Percentiles rank a stretch among this genome's conserved stretches.
These are phyloP conservation scores for Eueremaeus valkanovi DNA, from an alignment of 2,888 invertebrate species.

Conservation along the genomic window DNA sequence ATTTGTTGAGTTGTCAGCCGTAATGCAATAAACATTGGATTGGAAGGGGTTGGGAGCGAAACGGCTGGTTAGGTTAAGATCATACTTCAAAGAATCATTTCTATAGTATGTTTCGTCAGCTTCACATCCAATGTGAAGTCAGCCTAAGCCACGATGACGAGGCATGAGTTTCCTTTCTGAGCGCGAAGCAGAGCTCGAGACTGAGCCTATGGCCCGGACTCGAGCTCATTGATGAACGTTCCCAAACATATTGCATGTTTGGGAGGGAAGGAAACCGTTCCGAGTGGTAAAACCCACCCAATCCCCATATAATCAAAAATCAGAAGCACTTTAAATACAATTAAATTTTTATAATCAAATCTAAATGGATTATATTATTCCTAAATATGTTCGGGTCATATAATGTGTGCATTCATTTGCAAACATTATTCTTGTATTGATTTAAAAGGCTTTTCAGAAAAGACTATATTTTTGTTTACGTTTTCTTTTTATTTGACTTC, in stretches of 20 bases:
- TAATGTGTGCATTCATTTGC: too few species aligned
- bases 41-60: background rate
- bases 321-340: background rate
- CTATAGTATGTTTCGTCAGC: slow-evolving; percentile 41
- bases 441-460: too few species aligned
- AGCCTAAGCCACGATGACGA: slow-evolving; percentile 42
- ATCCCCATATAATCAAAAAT: slow-evolving; percentile 29
- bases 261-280: slow-evolving; percentile 41
- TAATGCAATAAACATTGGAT: background rate
- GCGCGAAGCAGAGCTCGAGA: slow-evolving; percentile 40
- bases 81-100: slow-evolving; percentile 44
- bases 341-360: background rate
- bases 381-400: too few species aligned
- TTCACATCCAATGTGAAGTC: slow-evolving; percentile 41
- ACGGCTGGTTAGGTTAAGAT: slow-evolving; percentile 34
- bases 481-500: too few species aligned
- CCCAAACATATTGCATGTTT: background rate
- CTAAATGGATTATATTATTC: too few species aligned
- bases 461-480: too few species aligned
- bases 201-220: background rate
- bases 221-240: slow-evolving; percentile 42
- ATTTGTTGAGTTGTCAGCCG: background rate
- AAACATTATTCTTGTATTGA: too few species aligned
- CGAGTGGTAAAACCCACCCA: slow-evolving; percentile 35
- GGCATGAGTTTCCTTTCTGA: slow-evolving; percentile 38